Conservation (phyloP, 1,140 invertebrate species). For the Habropoda laboriosa region DNA sequence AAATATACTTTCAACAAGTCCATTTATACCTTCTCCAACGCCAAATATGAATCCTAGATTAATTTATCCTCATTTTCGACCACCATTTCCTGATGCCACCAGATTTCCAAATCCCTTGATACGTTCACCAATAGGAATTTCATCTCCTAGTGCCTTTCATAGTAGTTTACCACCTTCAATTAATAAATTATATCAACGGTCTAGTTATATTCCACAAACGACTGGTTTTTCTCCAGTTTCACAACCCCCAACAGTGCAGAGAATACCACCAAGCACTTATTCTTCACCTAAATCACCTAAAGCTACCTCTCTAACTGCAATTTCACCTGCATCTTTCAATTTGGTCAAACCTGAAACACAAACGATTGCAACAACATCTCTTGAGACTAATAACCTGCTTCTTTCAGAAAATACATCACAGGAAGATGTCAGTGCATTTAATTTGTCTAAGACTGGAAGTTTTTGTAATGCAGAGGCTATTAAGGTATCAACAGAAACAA, state of each 20-base stretch:
- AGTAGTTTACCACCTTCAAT: slow-evolving; percentile 79
- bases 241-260: slow-evolving; percentile 74
- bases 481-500: slow-evolving; percentile 47
- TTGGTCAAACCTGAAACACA: slow-evolving; percentile 58
- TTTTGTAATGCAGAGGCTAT: slow-evolving; percentile 19
- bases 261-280: slow-evolving; percentile 76
- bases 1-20: slow-evolving; percentile 81
- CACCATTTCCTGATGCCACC: slow-evolving; percentile 76
- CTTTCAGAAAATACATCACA: slow-evolving; percentile 57
- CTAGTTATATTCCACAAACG: slow-evolving; percentile 74
- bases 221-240: slow-evolving; percentile 67
- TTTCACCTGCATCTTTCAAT: slow-evolving; percentile 51
- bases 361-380: slow-evolving; percentile 50
- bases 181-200: slow-evolving; percentile 78
- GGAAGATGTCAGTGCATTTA: slow-evolving; percentile 72
- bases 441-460: slow-evolving; percentile 70
- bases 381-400: slow-evolving; percentile 60
- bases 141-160: slow-evolving; percentile 79
- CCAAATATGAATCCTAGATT: slow-evolving; percentile 81
- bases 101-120: slow-evolving; percentile 75
- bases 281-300: slow-evolving; percentile 76
- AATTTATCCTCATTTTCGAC: slow-evolving; percentile 79
- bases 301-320: slow-evolving; percentile 54
- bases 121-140: slow-evolving; percentile 74
- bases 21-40: slow-evolving; percentile 83